Evolutionary conservation across 2,797 vertebrate genomes (phyloP).

Genomic region (Nannoperca australis): DNA sequence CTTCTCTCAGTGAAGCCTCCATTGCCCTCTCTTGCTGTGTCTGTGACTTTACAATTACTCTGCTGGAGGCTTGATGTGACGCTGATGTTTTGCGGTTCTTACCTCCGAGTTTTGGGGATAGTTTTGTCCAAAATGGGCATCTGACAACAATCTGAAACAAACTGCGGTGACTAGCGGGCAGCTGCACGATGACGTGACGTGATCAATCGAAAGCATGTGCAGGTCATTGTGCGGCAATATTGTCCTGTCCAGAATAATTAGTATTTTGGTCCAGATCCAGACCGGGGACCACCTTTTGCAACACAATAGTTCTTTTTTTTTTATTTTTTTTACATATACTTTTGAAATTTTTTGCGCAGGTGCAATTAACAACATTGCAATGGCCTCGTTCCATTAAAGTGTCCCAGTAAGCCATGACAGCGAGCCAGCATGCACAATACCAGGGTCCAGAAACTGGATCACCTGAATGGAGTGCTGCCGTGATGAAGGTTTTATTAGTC

Average conservation of each 20-base stretch:
- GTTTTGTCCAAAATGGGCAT: neutral
- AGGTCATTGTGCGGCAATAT: neutral
- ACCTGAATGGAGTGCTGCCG: slow-evolving; percentile 46
- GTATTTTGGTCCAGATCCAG: neutral
- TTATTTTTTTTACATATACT: neutral
- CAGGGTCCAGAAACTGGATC: slow-evolving; percentile 39
- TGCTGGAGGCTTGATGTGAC: slow-evolving; percentile 3
- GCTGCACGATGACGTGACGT: neutral
- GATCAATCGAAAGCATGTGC: neutral
- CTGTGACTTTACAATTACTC: slow-evolving; percentile 13
- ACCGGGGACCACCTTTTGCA: neutral
- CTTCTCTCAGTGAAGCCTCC: neutral
- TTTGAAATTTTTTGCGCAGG: slow-evolving; percentile 39
- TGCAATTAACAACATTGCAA: slow-evolving; percentile 41
- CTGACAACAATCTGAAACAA: neutral
- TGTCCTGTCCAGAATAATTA: neutral
- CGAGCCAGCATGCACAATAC: slow-evolving; percentile 42
- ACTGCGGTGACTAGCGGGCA: neutral
- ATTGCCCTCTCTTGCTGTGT: neutral
- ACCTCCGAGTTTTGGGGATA: neutral
- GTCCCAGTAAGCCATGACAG: slow-evolving; percentile 37
- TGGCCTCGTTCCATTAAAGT: slow-evolving; percentile 50
- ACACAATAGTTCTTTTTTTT: neutral
- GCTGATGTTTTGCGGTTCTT: neutral
- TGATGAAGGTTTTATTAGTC: slow-evolving; percentile 50